A percentile compares a stretch with the other conserved stretches of the same genome.
Conservation (phyloP, 2,797 vertebrate genomes). For the Sphenopsis melanotis region DNA sequence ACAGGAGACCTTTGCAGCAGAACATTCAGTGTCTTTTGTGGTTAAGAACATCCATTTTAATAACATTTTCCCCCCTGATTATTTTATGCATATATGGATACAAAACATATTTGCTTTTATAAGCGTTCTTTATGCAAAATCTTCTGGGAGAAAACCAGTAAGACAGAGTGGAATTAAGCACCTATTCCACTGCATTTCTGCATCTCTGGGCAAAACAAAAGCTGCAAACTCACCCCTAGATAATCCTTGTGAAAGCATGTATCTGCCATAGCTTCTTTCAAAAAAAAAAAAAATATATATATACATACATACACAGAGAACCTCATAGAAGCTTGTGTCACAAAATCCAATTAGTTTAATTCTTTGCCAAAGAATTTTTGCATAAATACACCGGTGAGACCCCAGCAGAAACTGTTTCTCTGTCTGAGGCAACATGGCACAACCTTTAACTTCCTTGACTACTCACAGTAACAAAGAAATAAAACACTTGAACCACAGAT, state of each 20-base stretch:
- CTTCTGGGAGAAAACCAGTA: background rate
- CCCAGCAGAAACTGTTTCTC: background rate
- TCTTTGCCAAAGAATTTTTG: background rate
- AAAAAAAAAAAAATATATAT: accelerated
- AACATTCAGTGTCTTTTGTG: background rate
- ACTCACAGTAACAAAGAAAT: background rate
- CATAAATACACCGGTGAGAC: background rate
- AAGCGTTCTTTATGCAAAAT: background rate
- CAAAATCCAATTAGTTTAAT: background rate
- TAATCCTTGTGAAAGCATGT: background rate
- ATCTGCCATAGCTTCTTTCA: background rate
- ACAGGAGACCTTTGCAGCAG: background rate
- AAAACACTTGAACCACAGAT: background rate
- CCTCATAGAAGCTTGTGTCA: background rate
- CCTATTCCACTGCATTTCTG: background rate
- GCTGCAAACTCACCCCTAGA: background rate
- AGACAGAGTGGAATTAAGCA: background rate
- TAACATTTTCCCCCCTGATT: background rate
- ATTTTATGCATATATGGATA: background rate
- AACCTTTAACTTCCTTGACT: background rate
- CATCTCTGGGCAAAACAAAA: background rate
- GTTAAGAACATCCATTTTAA: background rate
- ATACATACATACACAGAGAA: accelerated
- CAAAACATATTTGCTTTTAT: background rate
- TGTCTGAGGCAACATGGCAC: background rate